Evolutionary conservation across 2,113 vertebrate species (phyloP), one percentile per base, ranked within the genome.

Genomic region (Speoplatyrhinus poulsoni): DNA sequence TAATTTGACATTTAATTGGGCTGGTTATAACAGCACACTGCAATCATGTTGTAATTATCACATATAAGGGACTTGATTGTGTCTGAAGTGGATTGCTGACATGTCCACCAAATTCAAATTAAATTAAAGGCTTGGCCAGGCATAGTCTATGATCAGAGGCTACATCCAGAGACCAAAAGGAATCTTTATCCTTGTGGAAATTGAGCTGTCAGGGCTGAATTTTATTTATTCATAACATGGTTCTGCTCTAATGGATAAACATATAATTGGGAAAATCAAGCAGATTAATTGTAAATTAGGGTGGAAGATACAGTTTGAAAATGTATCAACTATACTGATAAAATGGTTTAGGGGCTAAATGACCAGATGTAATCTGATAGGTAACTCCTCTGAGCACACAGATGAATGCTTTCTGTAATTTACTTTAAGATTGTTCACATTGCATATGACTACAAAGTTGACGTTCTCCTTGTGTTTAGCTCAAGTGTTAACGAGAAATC

Each of bases 121-220:
- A n/a, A 73, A 76, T 80, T 69, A 72, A 62, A 70, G 41, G 56
- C 48, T 65, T 59, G 52, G 62, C 50, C 60, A 63, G 60, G 41
- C 13, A n/a, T n/a, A n/a, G n/a, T 13, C 52, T 5, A 7, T 58
- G 56, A 73, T 36, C 33, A 58, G 50, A 65, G 11, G 33, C 61
- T 7, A 17, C 6, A 26, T 10, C 4, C 19, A 12, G 19, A 12
- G 9, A 11, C 19, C 48, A 70, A 79, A 58, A 58, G 58, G 5
- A 52, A 69, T 69, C 76, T 52, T 61, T 60, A 65, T 46, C 60
- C 13, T 12, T 12, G 2, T 15, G n/a, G 19, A n/a, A 52, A 61
- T 12, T 61, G n/a, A 71, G 52, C 55, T 68, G 64, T 60, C 65
- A 72, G 49, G 6, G 49, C 47, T 11, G 12, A 53, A 62, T 67